Conservation (phyloP, 2,113 vertebrate genomes). For the Lamprologus sp. region DNA sequence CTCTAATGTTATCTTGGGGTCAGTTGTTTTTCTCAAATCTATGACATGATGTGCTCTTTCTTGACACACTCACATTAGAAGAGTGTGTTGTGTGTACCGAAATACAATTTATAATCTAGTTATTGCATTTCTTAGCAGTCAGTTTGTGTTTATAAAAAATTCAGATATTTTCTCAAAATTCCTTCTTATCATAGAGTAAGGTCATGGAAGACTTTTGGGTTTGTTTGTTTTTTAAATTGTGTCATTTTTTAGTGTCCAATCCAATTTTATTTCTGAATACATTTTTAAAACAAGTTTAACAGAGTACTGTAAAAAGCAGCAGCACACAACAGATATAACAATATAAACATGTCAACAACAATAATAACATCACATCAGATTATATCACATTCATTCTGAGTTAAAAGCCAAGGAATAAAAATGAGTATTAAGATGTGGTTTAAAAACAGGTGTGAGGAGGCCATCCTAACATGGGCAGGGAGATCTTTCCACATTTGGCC, state of each 20-base stretch:
- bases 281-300: not conserved
- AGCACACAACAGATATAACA: not conserved
- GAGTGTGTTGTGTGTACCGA: rapidly evolving
- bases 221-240: too few relatives aligned
- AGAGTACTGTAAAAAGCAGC: not conserved
- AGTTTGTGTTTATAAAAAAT: too few relatives aligned
- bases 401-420: not conserved
- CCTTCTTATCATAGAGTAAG: too few relatives aligned
- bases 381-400: not conserved
- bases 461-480: rapidly evolving
- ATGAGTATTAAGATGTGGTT: not conserved
- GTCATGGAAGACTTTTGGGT: too few relatives aligned
- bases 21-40: not conserved
- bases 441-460: not conserved
- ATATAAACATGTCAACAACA: not conserved
- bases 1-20: not conserved
- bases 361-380: not conserved
- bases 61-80: not conserved
- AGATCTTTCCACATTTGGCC: not conserved
- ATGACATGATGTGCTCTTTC: not conserved
- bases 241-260: not conserved
- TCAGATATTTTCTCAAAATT: too few relatives aligned
- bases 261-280: not conserved
- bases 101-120: not conserved
- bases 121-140: not conserved